Conservation (phyloP, 92 coral and sea anemone species). For the Phenganax subtilis region DNA sequence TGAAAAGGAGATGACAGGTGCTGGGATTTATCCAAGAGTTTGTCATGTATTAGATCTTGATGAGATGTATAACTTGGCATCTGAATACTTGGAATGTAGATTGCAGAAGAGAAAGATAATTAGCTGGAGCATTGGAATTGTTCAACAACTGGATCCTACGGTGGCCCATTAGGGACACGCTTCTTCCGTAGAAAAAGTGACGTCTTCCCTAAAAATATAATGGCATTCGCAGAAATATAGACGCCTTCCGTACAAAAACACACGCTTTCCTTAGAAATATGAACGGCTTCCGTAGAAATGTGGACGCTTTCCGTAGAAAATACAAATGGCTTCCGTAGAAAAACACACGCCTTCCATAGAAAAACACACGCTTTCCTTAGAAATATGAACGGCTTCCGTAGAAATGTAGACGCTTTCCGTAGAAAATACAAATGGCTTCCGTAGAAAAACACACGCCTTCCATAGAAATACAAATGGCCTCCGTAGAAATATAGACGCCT, state of each 20-base stretch:
- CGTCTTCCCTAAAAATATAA: too few species aligned
- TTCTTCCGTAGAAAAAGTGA: too few species aligned
- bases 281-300: too few species aligned
- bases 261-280: too few species aligned
- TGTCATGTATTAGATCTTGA: constrained; percentile 38
- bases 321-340: too few species aligned
- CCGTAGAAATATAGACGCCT: background rate
- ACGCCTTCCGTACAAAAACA: too few species aligned
- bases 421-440: background rate
- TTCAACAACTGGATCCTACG: constrained; percentile 45
- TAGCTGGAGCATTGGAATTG: constrained; percentile 56
- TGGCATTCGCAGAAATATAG: too few species aligned
- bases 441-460: background rate
- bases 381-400: background rate
- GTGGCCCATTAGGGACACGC: too few species aligned
- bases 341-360: too few species aligned
- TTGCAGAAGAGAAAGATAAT: constrained; percentile 27
- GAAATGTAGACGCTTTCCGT: background rate
- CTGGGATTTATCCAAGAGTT: constrained; percentile 24
- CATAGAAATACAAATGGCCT: background rate
- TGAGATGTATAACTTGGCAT: constrained; percentile 18
- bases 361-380: background rate
- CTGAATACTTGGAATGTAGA: constrained; percentile 31
- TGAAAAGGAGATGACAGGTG: constrained; percentile 18
- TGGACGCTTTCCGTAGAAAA: too few species aligned